Base-by-base conservation (phyloP, 2,888 invertebrate species). In the Fragum sueziense region DNA sequence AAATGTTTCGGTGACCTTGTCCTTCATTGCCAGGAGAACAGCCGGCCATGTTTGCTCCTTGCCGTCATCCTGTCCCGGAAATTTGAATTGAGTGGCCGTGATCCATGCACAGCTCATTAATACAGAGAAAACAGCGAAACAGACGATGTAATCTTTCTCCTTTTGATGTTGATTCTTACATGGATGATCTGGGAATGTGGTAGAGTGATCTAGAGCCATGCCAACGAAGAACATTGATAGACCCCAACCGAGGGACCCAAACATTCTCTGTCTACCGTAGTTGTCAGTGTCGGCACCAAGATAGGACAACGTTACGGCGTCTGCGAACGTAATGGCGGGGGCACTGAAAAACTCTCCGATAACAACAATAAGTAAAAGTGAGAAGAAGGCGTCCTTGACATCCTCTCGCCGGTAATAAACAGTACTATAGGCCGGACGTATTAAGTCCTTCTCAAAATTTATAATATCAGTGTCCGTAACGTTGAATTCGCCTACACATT, bases 211-310 rank as follows among this genome's bases (percentile, higher is more conserved):
- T 80, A 99, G 94, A 17, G 92, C 93, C 80, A 93, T 88, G 17
- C 97, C 98, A 79, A 99, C 98, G 92, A 99, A 96, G 94, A 99
- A 99, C 99, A 99, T 99, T 62, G 99, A 97, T 88, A 99, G 94
- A 34, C 98, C 99, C 99, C 99, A 99, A 61, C 99, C 99, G 75
- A 99, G 94, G 25, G 98, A 98, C 1, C 98, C 98, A 92, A 98
- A 99, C 97, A 99, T 98, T 87, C 99, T 95, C 94, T 99, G 99
- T 90, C 98, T 97, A 0, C 99, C 99, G 93, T 99, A 94, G 87
- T 96, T 94, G 82, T 94, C 94, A 3, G 93, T 93, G 77, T 94
- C 97, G 91, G 97, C 97, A 0, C 97, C 98, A 0, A 98, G 95
- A 85, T 97, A 94, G 0, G 91, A 90, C 41, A 93, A 83, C 0